Evolutionary conservation across 2,888 invertebrate genomes (phyloP), one percentile per base, ranked within the genome.

Genomic region (Encarsia formosa): DNA sequence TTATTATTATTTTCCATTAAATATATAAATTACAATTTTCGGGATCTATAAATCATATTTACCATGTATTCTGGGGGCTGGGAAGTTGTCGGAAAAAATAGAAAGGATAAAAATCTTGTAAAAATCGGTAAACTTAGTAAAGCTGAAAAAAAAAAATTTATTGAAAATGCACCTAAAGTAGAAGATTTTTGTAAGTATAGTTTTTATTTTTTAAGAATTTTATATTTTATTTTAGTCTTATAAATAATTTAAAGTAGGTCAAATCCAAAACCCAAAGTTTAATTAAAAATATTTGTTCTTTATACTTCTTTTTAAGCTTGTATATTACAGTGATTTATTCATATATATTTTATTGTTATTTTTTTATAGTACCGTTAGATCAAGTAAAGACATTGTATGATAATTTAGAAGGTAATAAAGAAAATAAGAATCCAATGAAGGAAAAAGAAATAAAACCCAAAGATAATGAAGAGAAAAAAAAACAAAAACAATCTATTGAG

Each of bases 161-260:
- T 76, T 48, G 81, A 83, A 70, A 82, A 81, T 73, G 81, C 79
- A 42, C 83, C 85, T 22, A 87, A 86, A 78, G 77, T 86, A 58
- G 87, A 88, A 68, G 88, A 88, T 73, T 80, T 87, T 67, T 76
- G 88, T 88, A 76, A 81, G 86, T 80, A 61, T n/a, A n/a, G n/a
- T n/a, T n/a, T n/a, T n/a, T n/a, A n/a, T n/a, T n/a, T n/a, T n/a
- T n/a, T n/a, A n/a, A n/a, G n/a, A n/a, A n/a, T n/a, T n/a, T n/a
- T n/a, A n/a, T n/a, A n/a, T n/a, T n/a, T n/a, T n/a, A n/a, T n/a
- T n/a, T n/a, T n/a, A n/a, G n/a, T n/a, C n/a, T n/a, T n/a, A n/a
- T n/a, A n/a, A n/a, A n/a, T n/a, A n/a, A n/a, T n/a, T n/a, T n/a
- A n/a, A n/a, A n/a, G n/a, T n/a, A n/a, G n/a, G n/a, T n/a, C n/a